Percentiles rank a stretch among this genome's conserved stretches.
These are phyloP conservation scores for Brotula barbata DNA, from an alignment of 2,797 vertebrate species.

Conservation along the genomic window DNA sequence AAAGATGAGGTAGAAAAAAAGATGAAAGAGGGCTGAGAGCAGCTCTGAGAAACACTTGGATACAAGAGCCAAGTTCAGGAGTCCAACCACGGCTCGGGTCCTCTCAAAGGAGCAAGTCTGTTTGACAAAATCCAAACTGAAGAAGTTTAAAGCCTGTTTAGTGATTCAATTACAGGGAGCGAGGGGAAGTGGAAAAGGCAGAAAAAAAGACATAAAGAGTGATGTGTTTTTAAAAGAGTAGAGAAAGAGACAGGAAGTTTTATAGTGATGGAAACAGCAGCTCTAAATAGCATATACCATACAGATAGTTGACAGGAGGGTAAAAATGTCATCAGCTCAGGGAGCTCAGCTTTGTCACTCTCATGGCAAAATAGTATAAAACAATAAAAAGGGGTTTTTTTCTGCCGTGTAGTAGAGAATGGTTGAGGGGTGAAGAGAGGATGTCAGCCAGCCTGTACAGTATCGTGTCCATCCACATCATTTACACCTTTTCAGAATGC, in stretches of 20 bases:
- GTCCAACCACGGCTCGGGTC: constrained; percentile 51
- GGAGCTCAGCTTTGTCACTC: constrained; percentile 60
- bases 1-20: constrained; percentile 30
- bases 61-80: constrained; percentile 55
- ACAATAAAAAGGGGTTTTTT: too few relatives aligned
- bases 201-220: constrained; percentile 18
- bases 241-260: constrained; percentile 33
- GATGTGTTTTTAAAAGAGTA: constrained; percentile 38
- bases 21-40: constrained; percentile 60
- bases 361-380: constrained; percentile 39
- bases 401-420: too few relatives aligned
- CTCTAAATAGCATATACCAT: constrained; percentile 70
- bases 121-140: constrained; percentile 54
- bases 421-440: too few relatives aligned
- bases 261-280: constrained; percentile 33
- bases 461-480: too few relatives aligned
- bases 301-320: constrained; percentile 49
- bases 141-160: constrained; percentile 64
- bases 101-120: constrained; percentile 44
- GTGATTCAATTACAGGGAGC: constrained; percentile 62
- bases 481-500: too few relatives aligned
- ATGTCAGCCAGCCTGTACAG: too few relatives aligned
- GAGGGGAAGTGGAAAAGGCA: constrained; percentile 29
- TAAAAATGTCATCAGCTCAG: constrained; percentile 63
- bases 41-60: constrained; percentile 52